Conservation (phyloP, 2,888 invertebrate species). For the Tyria jacobaeae region DNA sequence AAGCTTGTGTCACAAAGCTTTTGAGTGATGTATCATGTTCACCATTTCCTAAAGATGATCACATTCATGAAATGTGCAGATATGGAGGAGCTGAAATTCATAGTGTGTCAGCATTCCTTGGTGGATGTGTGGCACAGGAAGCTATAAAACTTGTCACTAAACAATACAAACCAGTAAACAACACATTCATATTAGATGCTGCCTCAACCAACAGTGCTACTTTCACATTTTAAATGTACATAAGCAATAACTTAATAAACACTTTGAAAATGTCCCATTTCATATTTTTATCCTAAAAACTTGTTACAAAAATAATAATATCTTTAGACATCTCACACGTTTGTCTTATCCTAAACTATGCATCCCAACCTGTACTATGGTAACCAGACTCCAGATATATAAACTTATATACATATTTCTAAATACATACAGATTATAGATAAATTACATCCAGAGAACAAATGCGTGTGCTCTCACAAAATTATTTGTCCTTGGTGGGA, state of each 20-base stretch:
- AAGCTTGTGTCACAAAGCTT: slow-evolving; percentile 90
- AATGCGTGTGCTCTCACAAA: too few relatives aligned
- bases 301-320: not conserved
- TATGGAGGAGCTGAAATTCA: slow-evolving; percentile 98
- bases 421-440: too few relatives aligned
- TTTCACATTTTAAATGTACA: slow-evolving; percentile 88
- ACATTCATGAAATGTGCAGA: slow-evolving; percentile 97
- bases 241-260: slow-evolving; percentile 46
- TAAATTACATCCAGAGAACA: too few relatives aligned
- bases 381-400: too few relatives aligned
- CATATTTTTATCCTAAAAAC: slow-evolving; percentile 1
- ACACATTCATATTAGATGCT: slow-evolving; percentile 98
- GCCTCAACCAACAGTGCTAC: slow-evolving; percentile 94
- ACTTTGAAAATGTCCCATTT: slow-evolving; percentile 30
- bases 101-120: slow-evolving; percentile 96
- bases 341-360: too few relatives aligned
- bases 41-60: slow-evolving; percentile 95
- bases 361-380: too few relatives aligned
- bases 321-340: too few relatives aligned
- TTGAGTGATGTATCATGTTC: slow-evolving; percentile 94
- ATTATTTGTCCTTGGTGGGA: too few relatives aligned
- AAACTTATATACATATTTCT: too few relatives aligned
- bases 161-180: slow-evolving; percentile 98
- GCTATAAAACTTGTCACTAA: slow-evolving; percentile 97
- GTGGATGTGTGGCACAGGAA: slow-evolving; percentile 98